Evolutionary conservation across 1,140 invertebrate species (phyloP), one percentile per base, ranked within the genome.

Genomic region (Drosophila nannoptera): DNA sequence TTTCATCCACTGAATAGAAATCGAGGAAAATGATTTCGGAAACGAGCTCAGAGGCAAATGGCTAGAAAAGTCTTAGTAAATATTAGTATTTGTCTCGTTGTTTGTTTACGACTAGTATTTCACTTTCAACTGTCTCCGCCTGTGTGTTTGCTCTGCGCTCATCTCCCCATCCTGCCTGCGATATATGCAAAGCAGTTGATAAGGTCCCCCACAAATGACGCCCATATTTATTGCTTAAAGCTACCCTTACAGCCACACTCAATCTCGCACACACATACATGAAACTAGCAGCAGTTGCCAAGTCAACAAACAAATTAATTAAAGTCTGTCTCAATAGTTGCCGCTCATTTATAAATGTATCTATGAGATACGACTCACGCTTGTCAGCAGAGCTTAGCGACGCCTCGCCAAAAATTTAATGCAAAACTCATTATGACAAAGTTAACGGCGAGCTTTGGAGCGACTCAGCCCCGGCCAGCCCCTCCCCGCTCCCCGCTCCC

Each of bases 221-320:
- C 45, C 40, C 68, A 70, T 66, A 66, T 66, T 66, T 70, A 70
- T 63, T 54, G 59, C 68, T 70, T 70, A 70, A 55, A 66, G 61
- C 16, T 16, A 43, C 40, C 4, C 40, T 14, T n/a, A 43, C 40
- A 43, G 61, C 16, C 8, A 43, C n/a, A n/a, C 40, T 14, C 40
- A 43, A n/a, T 14, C 12, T 4, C 8, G 9, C 36, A 38, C 8
- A 16, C 40, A 4, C 40, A 11, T 16, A 60, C 36, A 32, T 14
- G 9, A 50, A 50, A 58, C 64, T 68, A 61, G 31, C 48, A 38
- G 54, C 66, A 58, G 81, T 86, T 86, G 81, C 77, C 77, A 86
- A 87, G 81, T 86, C 81, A 86, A 86, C 81, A 86, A 86, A 84
- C 81, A 86, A 86, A 86, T 86, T 86, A 86, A 86, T 86, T 86